Conservation (phyloP, 53 echinoderm and acorn worm genomes). For the Astropecten irregularis region DNA sequence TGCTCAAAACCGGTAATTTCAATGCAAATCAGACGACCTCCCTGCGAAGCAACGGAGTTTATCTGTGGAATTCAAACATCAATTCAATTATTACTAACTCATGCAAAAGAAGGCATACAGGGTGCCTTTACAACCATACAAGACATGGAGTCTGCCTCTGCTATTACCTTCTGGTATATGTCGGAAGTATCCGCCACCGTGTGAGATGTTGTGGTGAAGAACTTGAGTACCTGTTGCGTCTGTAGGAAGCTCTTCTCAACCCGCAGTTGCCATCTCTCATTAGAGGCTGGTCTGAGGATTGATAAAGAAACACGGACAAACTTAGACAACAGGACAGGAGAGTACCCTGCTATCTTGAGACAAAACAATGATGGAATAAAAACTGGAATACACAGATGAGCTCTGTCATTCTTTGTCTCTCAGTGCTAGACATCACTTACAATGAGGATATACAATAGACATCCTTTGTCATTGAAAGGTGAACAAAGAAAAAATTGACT, state of each 20-base stretch:
- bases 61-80: background rate
- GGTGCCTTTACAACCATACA: too few species aligned
- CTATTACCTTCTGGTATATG: conserved; percentile 63
- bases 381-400: too few species aligned
- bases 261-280: conserved; percentile 78
- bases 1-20: conserved; percentile 65
- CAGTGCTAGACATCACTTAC: too few species aligned
- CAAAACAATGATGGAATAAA: too few species aligned
- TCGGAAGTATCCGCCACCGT: conserved; percentile 42
- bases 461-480: too few species aligned
- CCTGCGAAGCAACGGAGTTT: background rate
- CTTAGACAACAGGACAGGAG: background rate
- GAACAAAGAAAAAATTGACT: too few species aligned
- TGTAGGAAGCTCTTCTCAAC: conserved; percentile 77
- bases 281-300: conserved; percentile 52
- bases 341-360: too few species aligned
- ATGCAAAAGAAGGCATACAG: too few species aligned
- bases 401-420: too few species aligned
- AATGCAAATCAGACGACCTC: conserved; percentile 69
- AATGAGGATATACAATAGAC: too few species aligned
- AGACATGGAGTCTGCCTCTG: too few species aligned
- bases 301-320: background rate
- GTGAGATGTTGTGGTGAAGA: background rate
- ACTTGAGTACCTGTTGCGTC: conserved; percentile 42
- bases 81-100: too few species aligned